Evolutionary conservation across 2,113 vertebrate genomes (phyloP), one percentile per base, ranked within the genome.

Genomic region (Varanus komodoensis): DNA sequence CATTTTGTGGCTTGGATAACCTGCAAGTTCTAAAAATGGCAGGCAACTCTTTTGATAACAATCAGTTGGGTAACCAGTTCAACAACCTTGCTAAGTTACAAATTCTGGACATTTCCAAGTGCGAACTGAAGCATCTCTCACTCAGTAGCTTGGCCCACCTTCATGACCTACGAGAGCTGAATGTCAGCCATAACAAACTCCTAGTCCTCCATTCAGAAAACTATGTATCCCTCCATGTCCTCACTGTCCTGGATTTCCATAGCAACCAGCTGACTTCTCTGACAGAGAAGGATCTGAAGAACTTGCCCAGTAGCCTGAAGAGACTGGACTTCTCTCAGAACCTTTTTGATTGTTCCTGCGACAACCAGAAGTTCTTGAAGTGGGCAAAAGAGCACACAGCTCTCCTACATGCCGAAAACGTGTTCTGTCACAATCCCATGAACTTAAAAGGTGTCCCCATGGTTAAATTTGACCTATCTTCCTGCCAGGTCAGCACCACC

Each of bases 181-280:
- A 97, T 82, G 93, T 98, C 88, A 98, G 97, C 92, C 93, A 95
- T 82, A 98, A 98, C 81, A 96, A 96, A 11, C 90, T 98, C 25
- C 32, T 97, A 32, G 86, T 19, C 12, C 93, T 98, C 8, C 95
- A 97, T 90, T 87, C 91, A 54, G 52, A 69, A 4, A 73, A 91
- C 80, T 96, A 94, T 52, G 50, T 82, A 50, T 88, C 93, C 0
- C 95, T 98, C 3, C 74, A 34, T 61, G 83, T 90, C 21, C 97
- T 98, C 77, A 92, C 3, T 38, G 23, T 82, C 29, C 91, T 98
- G 64, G 97, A 98, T 86, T 94, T 90, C 61, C 97, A 97, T 92
- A 93, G 89, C 87, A 98, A 98, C 82, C 96, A 77, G 32, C 94
- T 98, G 84, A 68, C 14, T 15, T 89, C 91, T 44, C 89, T 96